Conservation (phyloP, 2,797 vertebrate genomes). For the Sandelia bainsii region DNA sequence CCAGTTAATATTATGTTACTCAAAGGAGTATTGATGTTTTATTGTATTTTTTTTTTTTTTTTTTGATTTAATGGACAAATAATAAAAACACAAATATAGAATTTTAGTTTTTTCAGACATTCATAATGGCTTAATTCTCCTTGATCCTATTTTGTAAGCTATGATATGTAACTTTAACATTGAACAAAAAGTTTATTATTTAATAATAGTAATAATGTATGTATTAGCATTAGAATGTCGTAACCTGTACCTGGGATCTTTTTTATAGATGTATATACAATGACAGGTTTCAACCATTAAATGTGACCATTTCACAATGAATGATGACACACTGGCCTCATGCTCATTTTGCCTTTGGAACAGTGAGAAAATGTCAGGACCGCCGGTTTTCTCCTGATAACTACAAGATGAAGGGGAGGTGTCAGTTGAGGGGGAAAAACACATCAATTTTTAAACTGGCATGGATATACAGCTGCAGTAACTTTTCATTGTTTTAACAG, state of each 20-base stretch:
- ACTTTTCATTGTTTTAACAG: neutral
- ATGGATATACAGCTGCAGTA: neutral
- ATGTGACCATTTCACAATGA: constrained; percentile 98
- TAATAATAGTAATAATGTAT: constrained; percentile 89
- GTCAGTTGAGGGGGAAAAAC: neutral
- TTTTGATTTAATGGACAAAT: constrained; percentile 77
- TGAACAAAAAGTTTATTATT: constrained; percentile 90
- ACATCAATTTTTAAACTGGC: neutral
- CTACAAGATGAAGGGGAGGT: constrained; percentile 2
- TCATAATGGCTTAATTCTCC: constrained; percentile 87
- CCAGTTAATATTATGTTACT: constrained; percentile 84
- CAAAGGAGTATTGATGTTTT: constrained; percentile 76
- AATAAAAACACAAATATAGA: constrained; percentile 83
- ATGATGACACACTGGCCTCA: constrained; percentile 48
- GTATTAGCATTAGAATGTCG: constrained; percentile 90
- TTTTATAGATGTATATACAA: constrained; percentile 99
- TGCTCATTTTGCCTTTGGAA: constrained; percentile 48
- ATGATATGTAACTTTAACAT: constrained; percentile 91
- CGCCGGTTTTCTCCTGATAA: neutral
- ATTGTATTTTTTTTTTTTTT: constrained; percentile 77
- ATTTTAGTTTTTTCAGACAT: constrained; percentile 80
- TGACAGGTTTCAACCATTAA: constrained; percentile 96
- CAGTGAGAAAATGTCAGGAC: neutral
- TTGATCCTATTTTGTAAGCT: constrained; percentile 91
- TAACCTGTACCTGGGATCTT: constrained; percentile 97